Evolutionary conservation across 2,113 vertebrate genomes (phyloP).

Genomic region (Xenopus laevis): DNA sequence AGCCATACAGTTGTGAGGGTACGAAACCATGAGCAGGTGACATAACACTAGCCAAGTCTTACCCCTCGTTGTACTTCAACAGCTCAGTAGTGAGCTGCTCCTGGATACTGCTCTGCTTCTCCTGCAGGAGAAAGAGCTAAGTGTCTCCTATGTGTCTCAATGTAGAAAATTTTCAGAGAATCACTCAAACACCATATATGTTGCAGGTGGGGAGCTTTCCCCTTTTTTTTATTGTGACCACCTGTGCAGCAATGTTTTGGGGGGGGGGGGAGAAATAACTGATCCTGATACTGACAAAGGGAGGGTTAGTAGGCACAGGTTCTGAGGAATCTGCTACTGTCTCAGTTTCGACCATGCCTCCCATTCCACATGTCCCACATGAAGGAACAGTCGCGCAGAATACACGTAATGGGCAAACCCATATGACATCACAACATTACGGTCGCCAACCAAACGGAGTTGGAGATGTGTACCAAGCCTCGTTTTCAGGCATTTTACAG

Average conservation of each 20-base stretch:
- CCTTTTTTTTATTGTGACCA: too few species aligned
- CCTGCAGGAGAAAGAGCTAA: slow-evolving; percentile 75
- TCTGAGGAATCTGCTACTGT: background rate
- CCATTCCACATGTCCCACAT: background rate
- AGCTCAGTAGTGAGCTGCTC: slow-evolving; percentile 81
- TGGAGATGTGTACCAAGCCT: background rate
- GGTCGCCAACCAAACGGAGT: background rate
- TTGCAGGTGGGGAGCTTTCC: too few species aligned
- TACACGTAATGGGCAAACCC: background rate
- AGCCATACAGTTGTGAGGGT: too few species aligned
- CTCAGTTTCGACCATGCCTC: slow-evolving; percentile 8
- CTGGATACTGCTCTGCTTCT: slow-evolving; percentile 79
- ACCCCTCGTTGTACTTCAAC: slow-evolving; percentile 81
- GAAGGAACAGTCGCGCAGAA: background rate
- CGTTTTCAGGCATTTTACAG: too few species aligned
- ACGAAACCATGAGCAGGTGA: too few species aligned
- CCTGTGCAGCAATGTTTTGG: too few species aligned
- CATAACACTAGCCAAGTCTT: background rate
- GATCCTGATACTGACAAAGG: too few species aligned
- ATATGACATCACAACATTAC: background rate
- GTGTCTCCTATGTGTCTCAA: slow-evolving; percentile 74
- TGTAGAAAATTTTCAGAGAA: too few species aligned
- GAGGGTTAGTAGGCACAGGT: rapidly evolving
- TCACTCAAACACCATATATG: too few species aligned
- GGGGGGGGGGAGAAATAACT: too few species aligned